phyloP scores from a whole-genome alignment of 2,888 invertebrate species.

The Cataglyphis albicans region DNA sequence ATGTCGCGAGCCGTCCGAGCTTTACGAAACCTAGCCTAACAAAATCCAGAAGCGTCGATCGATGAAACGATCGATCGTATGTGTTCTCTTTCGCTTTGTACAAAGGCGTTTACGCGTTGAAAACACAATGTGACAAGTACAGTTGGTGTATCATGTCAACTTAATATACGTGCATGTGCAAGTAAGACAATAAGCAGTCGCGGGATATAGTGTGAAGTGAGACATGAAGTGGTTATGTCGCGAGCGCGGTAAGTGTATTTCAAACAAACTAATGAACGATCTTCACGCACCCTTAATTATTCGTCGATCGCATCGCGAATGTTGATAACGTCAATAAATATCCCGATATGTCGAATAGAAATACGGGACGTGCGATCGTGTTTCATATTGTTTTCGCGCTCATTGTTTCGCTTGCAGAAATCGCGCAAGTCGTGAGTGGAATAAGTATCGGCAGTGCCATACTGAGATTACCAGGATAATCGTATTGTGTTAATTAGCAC shows the following conservation, averaged over 20 bases:
- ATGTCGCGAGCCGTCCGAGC: neutral
- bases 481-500: neutral
- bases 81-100: neutral
- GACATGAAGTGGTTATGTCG: neutral
- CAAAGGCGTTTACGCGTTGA: neutral
- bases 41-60: neutral
- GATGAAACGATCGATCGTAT: neutral
- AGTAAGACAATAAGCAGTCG: neutral
- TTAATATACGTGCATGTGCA: neutral
- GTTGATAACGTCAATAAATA: neutral
- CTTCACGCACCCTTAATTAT: neutral
- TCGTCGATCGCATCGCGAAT: neutral
- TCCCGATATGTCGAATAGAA: neutral
- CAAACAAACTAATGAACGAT: neutral
- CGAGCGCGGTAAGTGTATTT: neutral
- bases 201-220: neutral
- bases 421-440: neutral
- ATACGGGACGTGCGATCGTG: neutral
- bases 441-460: neutral
- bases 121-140: neutral
- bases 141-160: neutral
- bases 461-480: neutral
- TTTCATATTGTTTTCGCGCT: neutral
- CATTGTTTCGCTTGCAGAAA: neutral
- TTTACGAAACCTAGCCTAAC: slow-evolving; percentile 1